phyloP scores from a whole-genome alignment of 37 sponge, comb jelly and placozoan species.

The Spongia lamella region DNA sequence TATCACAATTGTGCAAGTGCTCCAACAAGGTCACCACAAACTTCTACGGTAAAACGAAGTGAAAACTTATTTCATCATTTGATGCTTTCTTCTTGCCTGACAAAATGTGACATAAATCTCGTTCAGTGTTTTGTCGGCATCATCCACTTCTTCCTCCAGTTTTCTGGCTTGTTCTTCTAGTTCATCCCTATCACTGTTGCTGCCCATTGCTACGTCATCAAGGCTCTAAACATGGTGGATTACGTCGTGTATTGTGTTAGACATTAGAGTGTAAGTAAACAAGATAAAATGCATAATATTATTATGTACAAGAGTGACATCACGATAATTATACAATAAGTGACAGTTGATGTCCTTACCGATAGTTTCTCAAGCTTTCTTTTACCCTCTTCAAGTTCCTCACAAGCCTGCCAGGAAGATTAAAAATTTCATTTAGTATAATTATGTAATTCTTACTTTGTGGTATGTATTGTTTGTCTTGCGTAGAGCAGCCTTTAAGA shows the following conservation, averaged over 20 bases:
- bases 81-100: background rate
- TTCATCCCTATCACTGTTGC: conserved; percentile 41
- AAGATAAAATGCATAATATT: background rate
- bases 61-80: background rate
- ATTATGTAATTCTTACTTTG: too few relatives aligned
- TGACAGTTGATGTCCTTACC: background rate
- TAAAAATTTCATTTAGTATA: too few relatives aligned
- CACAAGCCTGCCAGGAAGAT: conserved; percentile 22
- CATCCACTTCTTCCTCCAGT: conserved; percentile 56
- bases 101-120: conserved; percentile 52
- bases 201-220: conserved; percentile 69
- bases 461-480: conserved; percentile 46
- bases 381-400: conserved; percentile 44
- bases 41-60: too few relatives aligned
- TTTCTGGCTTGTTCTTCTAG: conserved; percentile 38
- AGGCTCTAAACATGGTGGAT: conserved; percentile 4
- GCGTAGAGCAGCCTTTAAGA: conserved; percentile 35
- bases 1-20: background rate
- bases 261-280: too few relatives aligned
- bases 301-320: background rate
- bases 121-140: conserved; percentile 45
- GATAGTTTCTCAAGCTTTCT: conserved; percentile 45
- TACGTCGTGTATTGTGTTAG: too few relatives aligned
- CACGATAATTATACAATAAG: background rate
- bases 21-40: too few relatives aligned